Evolutionary conservation across 2,888 invertebrate genomes (phyloP).

Genomic region (Sympetrum striolatum): DNA sequence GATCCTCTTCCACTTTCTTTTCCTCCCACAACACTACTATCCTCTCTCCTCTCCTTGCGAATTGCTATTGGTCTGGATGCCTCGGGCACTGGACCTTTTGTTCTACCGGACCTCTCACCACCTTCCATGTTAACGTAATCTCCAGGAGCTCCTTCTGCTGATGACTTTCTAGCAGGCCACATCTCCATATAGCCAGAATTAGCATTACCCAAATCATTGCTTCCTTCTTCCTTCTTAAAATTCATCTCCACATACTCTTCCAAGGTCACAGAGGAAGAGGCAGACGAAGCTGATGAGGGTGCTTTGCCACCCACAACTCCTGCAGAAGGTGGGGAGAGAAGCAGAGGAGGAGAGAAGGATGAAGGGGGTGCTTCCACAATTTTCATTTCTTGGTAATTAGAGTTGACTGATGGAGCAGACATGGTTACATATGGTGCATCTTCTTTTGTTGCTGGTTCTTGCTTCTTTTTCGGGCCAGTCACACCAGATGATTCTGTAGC

Average conservation of each 20-base stretch:
- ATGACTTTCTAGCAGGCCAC: constrained; percentile 60
- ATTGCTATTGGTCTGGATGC: constrained; percentile 23
- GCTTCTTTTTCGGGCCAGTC: constrained; percentile 44
- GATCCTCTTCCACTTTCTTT: constrained; percentile 60
- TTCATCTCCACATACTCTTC: constrained; percentile 65
- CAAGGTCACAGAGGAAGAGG: constrained; percentile 49
- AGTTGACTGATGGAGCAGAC: constrained; percentile 43
- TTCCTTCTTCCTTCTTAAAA: constrained; percentile 52
- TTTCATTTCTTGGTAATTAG: constrained; percentile 46
- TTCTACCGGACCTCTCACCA: not conserved
- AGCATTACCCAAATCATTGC: constrained; percentile 48
- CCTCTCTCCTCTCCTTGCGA: constrained; percentile 52
- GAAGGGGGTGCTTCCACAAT: constrained; percentile 48
- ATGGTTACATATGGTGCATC: constrained; percentile 43
- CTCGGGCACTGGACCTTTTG: not conserved
- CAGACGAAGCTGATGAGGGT: constrained; percentile 12
- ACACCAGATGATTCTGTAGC: constrained; percentile 41
- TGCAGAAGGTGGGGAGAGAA: constrained; percentile 46
- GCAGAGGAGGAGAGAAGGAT: constrained; percentile 45
- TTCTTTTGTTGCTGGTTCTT: constrained; percentile 47
- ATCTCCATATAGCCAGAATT: constrained; percentile 69
- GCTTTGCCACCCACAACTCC: constrained; percentile 46
- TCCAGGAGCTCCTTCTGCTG: constrained; percentile 24
- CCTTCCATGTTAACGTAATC: constrained; percentile 47
- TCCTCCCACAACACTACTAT: constrained; percentile 52